Conservation (phyloP, 2,797 vertebrate species). For the Nannoperca obscura region DNA sequence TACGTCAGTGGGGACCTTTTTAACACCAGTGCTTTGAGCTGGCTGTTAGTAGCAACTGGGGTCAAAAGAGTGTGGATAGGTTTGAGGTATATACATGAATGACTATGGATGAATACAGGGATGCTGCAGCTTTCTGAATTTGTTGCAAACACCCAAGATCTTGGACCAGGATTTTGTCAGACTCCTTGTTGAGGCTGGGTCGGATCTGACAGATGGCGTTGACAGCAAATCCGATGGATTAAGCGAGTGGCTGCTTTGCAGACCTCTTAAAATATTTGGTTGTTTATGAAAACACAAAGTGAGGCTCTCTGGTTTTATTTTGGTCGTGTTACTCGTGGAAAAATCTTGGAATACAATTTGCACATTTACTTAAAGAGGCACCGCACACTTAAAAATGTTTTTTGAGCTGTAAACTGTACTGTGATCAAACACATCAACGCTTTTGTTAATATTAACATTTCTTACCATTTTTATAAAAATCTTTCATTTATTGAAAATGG, state of each 20-base stretch:
- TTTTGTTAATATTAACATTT: no score
- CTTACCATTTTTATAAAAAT: no score
- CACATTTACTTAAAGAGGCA: background rate
- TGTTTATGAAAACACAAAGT: slow-evolving; percentile 30
- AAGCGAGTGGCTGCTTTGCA: slow-evolving; percentile 30
- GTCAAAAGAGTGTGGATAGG: no score
- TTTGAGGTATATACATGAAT: background rate
- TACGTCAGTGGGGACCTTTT: background rate
- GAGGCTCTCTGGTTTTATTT: background rate
- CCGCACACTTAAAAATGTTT: no score
- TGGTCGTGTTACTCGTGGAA: background rate
- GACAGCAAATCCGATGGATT: slow-evolving; percentile 55
- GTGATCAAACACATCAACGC: no score
- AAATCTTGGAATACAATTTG: background rate
- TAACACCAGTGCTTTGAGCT: background rate
- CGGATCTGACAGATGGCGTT: slow-evolving; percentile 58
- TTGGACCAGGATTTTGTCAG: slow-evolving; percentile 20
- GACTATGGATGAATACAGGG: background rate
- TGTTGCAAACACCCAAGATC: slow-evolving; percentile 12
- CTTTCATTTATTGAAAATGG: no score
- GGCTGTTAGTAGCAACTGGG: background rate
- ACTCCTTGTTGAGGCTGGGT: slow-evolving; percentile 14
- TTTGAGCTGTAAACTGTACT: no score
- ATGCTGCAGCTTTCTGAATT: background rate
- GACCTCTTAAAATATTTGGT: slow-evolving; percentile 1